Evolutionary conservation across 2,113 vertebrate genomes (phyloP).

Genomic region (Bubo blakistoni): DNA sequence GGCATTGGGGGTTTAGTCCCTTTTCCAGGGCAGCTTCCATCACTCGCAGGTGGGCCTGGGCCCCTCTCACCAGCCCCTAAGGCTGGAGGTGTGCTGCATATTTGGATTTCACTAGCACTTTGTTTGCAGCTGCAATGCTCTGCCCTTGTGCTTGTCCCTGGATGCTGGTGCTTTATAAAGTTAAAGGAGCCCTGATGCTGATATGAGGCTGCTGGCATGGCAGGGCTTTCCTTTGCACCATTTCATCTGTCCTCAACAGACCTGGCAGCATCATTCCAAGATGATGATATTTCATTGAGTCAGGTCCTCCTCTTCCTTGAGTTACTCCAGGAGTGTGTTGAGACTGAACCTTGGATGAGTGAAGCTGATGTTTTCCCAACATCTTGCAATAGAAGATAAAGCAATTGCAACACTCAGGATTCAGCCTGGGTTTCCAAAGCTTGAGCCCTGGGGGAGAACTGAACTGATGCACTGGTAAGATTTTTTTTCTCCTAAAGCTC

Average conservation of each 20-base stretch:
- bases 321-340: neutral
- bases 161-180: neutral
- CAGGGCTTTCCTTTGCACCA: neutral
- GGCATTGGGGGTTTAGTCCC: neutral
- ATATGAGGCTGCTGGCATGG: neutral
- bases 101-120: neutral
- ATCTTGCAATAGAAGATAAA: neutral
- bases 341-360: neutral
- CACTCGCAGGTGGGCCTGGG: neutral
- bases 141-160: fast-evolving
- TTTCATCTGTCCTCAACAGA: neutral
- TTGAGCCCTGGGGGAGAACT: neutral
- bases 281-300: neutral
- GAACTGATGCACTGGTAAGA: neutral
- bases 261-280: neutral
- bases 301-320: neutral
- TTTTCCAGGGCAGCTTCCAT: neutral
- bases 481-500: neutral
- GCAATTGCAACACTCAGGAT: neutral
- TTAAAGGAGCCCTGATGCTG: fast-evolving
- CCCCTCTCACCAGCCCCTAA: neutral
- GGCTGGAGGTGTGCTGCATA: fast-evolving
- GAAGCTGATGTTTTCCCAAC: neutral
- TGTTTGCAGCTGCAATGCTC: neutral
- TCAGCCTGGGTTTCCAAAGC: neutral